Conservation (phyloP, 2,888 invertebrate species). For the Carterocephalus palaemon region DNA sequence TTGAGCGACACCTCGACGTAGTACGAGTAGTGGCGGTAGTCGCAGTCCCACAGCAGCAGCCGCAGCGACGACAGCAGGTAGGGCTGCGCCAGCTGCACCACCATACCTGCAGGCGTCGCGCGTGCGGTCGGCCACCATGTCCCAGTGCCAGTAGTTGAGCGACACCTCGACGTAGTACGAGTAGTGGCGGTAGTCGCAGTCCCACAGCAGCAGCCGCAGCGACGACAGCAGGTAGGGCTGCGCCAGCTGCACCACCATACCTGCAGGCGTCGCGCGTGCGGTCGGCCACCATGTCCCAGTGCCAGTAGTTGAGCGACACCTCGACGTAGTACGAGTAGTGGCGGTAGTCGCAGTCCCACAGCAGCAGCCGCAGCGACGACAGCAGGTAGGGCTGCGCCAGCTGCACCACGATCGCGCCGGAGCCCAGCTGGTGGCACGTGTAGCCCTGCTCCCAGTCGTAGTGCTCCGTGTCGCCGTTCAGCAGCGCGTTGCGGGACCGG, state of each 20-base stretch:
- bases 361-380: conserved; percentile 91
- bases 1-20: no score
- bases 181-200: conserved; percentile 96
- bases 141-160: conserved; percentile 95
- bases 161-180: conserved; percentile 98
- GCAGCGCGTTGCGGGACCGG: conserved; percentile 93
- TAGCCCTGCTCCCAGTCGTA: conserved; percentile 99
- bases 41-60: no score
- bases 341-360: conserved; percentile 98
- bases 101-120: no score
- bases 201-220: conserved; percentile 96
- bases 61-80: no score
- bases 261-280: conserved; percentile 91
- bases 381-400: conserved; percentile 97
- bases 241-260: conserved; percentile 96
- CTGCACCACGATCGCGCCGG: conserved; percentile 96
- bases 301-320: conserved; percentile 93
- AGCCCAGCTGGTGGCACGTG: conserved; percentile 97
- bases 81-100: no score
- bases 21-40: no score
- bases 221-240: conserved; percentile 97
- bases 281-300: conserved; percentile 95
- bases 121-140: conserved; percentile 92
- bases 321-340: conserved; percentile 98
- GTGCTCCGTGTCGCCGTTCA: conserved; percentile 96